Evolutionary conservation across 1,140 invertebrate genomes (phyloP).

Genomic region (Brachionus asplanchnoidis): DNA sequence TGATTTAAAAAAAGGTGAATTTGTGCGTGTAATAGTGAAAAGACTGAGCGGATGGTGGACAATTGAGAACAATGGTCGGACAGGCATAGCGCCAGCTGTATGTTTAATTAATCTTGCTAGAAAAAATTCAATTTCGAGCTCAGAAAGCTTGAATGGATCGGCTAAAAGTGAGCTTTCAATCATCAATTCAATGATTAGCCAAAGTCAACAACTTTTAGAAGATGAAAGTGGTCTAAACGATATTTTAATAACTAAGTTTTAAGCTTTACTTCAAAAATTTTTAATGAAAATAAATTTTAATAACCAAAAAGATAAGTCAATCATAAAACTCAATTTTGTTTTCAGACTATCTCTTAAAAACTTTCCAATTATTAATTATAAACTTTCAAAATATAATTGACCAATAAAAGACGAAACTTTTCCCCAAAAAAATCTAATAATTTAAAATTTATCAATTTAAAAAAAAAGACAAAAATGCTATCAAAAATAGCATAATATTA

Average conservation of each 20-base stretch:
- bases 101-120: neutral
- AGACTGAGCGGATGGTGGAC: neutral
- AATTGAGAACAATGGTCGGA: neutral
- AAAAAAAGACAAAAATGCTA: too few relatives aligned
- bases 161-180: neutral
- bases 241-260: neutral
- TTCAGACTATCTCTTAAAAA: neutral
- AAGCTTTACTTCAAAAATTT: neutral
- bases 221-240: neutral
- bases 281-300: neutral
- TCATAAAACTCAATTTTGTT: neutral
- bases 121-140: neutral
- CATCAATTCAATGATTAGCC: neutral
- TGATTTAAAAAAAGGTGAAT: neutral
- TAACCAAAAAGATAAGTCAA: neutral
- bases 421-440: too few relatives aligned
- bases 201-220: neutral
- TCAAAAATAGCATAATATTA: too few relatives aligned
- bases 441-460: too few relatives aligned
- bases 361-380: too few relatives aligned
- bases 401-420: too few relatives aligned
- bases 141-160: neutral
- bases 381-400: too few relatives aligned
- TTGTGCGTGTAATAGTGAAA: neutral
- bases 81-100: neutral